Evolutionary conservation across 2,888 invertebrate species (phyloP).

Genomic region (Ophonus ardosiacus): DNA sequence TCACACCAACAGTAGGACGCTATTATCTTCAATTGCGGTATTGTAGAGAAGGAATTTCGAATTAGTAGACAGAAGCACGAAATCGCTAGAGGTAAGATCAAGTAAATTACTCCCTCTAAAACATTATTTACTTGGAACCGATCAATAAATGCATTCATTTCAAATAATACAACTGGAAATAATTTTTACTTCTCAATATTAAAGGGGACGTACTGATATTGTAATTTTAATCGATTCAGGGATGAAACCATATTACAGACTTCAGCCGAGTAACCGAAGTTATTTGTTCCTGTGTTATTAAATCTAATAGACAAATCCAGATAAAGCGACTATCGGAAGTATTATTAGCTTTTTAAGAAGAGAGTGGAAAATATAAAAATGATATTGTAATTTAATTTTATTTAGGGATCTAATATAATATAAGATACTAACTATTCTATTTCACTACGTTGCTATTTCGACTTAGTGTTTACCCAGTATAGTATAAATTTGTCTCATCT

Average conservation of each 20-base stretch:
- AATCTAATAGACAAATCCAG: not conserved
- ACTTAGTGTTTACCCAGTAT: too few species aligned
- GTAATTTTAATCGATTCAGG: not conserved
- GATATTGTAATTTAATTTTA: too few species aligned
- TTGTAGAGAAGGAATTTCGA: slow-evolving; percentile 27
- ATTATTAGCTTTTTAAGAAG: not conserved
- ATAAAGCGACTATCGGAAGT: not conserved
- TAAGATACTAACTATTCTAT: too few species aligned
- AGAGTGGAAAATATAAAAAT: not conserved
- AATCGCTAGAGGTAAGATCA: slow-evolving; percentile 34
- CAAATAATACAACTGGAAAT: not conserved
- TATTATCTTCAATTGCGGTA: slow-evolving; percentile 28
- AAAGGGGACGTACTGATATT: not conserved
- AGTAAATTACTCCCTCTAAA: slow-evolving; percentile 14
- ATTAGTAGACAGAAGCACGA: slow-evolving; percentile 31
- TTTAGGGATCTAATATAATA: too few species aligned
- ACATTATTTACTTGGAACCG: slow-evolving; percentile 33
- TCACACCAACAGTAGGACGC: slow-evolving; percentile 14
- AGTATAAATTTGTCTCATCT: too few species aligned
- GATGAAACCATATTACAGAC: not conserved
- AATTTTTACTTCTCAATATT: not conserved
- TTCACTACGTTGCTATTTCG: too few species aligned
- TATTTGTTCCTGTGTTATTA: not conserved
- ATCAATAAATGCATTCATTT: slow-evolving; percentile 37
- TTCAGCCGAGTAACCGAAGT: not conserved